These are phyloP conservation scores for Scytalopus superciliaris DNA, from an alignment of 2,113 vertebrate genomes.

Conservation along the genomic window DNA sequence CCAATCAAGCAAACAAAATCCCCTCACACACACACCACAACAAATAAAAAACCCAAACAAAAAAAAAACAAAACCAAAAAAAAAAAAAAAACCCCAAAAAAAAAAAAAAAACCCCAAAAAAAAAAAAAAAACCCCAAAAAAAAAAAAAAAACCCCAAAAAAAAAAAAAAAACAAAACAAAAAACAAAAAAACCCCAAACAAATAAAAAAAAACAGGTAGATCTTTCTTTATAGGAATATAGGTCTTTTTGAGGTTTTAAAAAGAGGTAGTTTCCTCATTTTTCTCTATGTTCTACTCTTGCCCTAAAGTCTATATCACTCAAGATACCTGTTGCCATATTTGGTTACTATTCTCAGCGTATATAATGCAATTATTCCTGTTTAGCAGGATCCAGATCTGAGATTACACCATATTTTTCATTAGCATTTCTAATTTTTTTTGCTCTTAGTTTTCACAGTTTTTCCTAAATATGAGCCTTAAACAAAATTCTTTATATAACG, in stretches of 20 bases:
- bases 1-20: too few relatives aligned
- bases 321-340: background rate
- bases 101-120: too few relatives aligned
- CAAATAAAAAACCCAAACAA: too few relatives aligned
- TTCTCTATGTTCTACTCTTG: background rate
- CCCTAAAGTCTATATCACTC: accelerated
- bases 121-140: too few relatives aligned
- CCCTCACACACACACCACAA: too few relatives aligned
- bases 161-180: too few relatives aligned
- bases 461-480: background rate
- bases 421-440: background rate
- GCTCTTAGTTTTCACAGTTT: background rate
- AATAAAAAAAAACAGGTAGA: too few relatives aligned
- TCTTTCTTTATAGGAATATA: background rate
- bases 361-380: background rate
- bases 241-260: background rate
- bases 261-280: background rate
- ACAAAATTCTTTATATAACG: background rate
- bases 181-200: too few relatives aligned
- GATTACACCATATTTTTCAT: background rate
- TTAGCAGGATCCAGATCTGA: background rate
- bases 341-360: background rate
- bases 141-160: too few relatives aligned
- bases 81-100: too few relatives aligned
- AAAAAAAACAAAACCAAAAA: background rate